Evolutionary conservation across 2,113 vertebrate genomes (phyloP).

Genomic region (Coptodon bakossiorum): DNA sequence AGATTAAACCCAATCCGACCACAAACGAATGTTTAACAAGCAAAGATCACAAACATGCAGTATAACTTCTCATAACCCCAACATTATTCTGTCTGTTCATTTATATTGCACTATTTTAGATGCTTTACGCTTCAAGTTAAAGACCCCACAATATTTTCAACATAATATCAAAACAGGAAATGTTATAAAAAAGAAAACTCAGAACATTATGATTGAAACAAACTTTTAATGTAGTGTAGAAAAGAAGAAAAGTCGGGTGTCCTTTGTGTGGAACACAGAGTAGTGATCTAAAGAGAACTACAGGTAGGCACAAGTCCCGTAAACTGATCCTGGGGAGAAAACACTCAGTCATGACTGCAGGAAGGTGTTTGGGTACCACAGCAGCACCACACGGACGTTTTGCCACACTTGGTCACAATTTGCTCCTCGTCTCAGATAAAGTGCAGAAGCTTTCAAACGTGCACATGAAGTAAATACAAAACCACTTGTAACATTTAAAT

Average conservation of each 20-base stretch:
- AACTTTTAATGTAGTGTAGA: background rate
- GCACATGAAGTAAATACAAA: background rate
- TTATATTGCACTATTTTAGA: background rate
- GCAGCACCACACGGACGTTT: background rate
- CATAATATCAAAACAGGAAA: fast-evolving
- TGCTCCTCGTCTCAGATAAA: background rate
- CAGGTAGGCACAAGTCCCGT: fast-evolving
- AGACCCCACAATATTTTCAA: background rate
- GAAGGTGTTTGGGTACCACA: background rate
- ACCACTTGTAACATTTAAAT: background rate
- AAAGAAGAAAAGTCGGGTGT: background rate
- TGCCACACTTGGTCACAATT: background rate
- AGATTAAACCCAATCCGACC: fast-evolving
- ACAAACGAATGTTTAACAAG: fast-evolving
- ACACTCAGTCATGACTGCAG: background rate
- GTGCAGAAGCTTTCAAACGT: background rate
- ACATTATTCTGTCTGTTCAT: background rate
- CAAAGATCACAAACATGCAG: background rate
- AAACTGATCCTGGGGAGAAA: fast-evolving
- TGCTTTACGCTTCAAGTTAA: background rate
- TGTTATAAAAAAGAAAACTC: background rate
- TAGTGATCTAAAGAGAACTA: background rate
- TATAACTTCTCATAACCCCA: background rate
- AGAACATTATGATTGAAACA: background rate
- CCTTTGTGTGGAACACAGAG: background rate